phyloP scores from a whole-genome alignment of 1,140 invertebrate species.

The Pseudoatta argentina region DNA sequence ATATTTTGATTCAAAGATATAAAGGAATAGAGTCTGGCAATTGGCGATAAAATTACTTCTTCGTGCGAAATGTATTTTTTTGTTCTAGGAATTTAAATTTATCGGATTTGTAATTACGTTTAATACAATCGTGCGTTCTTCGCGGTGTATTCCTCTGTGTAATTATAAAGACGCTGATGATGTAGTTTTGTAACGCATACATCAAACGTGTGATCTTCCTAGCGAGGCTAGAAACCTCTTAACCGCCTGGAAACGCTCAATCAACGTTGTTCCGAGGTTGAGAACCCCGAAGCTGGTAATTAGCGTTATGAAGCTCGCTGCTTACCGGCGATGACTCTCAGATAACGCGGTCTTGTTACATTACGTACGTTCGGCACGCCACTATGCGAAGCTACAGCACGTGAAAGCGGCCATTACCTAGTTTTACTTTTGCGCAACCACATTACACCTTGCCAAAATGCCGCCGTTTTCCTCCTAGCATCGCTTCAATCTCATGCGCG shows the following conservation, averaged over 20 bases:
- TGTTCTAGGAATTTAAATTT: neutral
- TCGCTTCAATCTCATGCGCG: neutral
- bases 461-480: neutral
- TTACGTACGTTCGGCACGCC: slow-evolving; percentile 80
- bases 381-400: slow-evolving; percentile 80
- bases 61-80: neutral
- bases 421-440: slow-evolving; percentile 81
- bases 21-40: neutral
- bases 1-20: neutral
- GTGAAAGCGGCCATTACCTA: slow-evolving; percentile 85
- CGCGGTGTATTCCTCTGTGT: slow-evolving; percentile 6
- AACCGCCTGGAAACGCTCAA: slow-evolving; percentile 59
- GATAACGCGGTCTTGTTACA: slow-evolving; percentile 82
- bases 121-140: slow-evolving; percentile 13
- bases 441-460: slow-evolving; percentile 71
- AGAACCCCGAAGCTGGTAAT: slow-evolving; percentile 81
- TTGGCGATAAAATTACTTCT: neutral
- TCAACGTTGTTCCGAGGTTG: slow-evolving; percentile 64
- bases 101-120: slow-evolving; percentile 33
- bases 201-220: slow-evolving; percentile 37
- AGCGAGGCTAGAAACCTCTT: slow-evolving; percentile 45
- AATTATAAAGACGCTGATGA: slow-evolving; percentile 54
- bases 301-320: slow-evolving; percentile 83
- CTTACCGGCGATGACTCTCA: slow-evolving; percentile 82
- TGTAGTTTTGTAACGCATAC: slow-evolving; percentile 58